Conservation (phyloP, 1,140 invertebrate genomes). For the Macrocentrus cingulum region DNA sequence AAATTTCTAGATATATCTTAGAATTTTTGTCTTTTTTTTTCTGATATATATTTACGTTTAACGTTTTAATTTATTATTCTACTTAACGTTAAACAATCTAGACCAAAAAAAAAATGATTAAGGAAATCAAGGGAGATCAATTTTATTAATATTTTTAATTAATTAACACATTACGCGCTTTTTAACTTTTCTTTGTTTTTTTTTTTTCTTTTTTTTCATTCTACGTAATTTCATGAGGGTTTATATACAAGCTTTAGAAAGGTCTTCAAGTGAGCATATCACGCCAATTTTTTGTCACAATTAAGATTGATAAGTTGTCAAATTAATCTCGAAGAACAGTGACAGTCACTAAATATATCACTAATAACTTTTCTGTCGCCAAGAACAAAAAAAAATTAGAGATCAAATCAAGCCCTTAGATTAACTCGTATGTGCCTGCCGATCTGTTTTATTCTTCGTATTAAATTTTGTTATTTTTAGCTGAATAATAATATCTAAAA, state of each 20-base stretch:
- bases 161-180: too few relatives aligned
- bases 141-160: too few relatives aligned
- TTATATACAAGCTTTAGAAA: background rate
- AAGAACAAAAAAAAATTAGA: slow-evolving; percentile 17
- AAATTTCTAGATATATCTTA: background rate
- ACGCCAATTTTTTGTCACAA: background rate
- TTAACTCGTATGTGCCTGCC: slow-evolving; percentile 59
- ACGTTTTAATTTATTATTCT: too few relatives aligned
- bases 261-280: background rate
- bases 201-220: too few relatives aligned
- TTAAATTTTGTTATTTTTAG: slow-evolving; percentile 55
- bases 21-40: too few relatives aligned
- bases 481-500: slow-evolving; percentile 51
- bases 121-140: too few relatives aligned
- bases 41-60: background rate
- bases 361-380: slow-evolving; percentile 6
- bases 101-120: too few relatives aligned
- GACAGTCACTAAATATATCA: slow-evolving; percentile 18
- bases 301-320: background rate
- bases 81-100: too few relatives aligned
- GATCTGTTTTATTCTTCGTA: slow-evolving; percentile 56
- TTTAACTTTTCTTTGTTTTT: too few relatives aligned
- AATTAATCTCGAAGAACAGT: slow-evolving; percentile 15
- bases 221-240: too few relatives aligned
- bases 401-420: slow-evolving; percentile 37